These are phyloP conservation scores for Epicampocera succincta DNA, from an alignment of 2,888 invertebrate genomes.

Conservation along the genomic window DNA sequence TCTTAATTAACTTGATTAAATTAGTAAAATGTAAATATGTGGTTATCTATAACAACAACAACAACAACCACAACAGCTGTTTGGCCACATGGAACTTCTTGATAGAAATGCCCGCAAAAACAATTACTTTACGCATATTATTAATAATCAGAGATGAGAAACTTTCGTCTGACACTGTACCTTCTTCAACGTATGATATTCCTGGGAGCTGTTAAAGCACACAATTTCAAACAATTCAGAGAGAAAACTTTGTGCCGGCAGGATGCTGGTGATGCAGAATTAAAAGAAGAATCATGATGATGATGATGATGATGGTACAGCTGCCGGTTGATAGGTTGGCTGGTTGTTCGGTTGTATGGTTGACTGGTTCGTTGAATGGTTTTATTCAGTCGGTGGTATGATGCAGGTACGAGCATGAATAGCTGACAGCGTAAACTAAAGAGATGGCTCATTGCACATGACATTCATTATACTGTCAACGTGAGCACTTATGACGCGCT, in stretches of 20 bases:
- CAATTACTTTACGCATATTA: too few species aligned
- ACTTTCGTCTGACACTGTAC: conserved; percentile 37
- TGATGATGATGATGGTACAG: conserved; percentile 21
- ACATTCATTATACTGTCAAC: conserved; percentile 79
- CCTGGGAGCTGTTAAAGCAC: conserved; percentile 57
- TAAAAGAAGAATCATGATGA: conserved; percentile 27
- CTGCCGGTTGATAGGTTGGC: conserved; percentile 71
- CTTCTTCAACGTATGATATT: conserved; percentile 39
- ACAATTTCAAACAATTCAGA: conserved; percentile 50
- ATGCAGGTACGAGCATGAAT: conserved; percentile 45
- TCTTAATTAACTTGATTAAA: too few species aligned
- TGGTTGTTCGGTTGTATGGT: conserved; percentile 45
- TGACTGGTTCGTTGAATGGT: conserved; percentile 47
- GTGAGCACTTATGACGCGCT: conserved; percentile 77
- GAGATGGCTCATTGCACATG: conserved; percentile 68
- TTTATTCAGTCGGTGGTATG: conserved; percentile 32
- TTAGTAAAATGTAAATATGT: too few species aligned
- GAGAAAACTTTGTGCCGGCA: conserved; percentile 37
- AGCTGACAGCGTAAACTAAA: conserved; percentile 64
- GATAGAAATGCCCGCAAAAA: too few species aligned
- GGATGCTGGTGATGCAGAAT: conserved; percentile 46
- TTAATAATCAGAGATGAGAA: not conserved
- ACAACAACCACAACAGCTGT: too few species aligned
- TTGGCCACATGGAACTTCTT: too few species aligned
- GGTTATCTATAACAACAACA: too few species aligned